Base-by-base conservation (phyloP, 1,140 invertebrate genomes). In the Triops longicaudatus region DNA sequence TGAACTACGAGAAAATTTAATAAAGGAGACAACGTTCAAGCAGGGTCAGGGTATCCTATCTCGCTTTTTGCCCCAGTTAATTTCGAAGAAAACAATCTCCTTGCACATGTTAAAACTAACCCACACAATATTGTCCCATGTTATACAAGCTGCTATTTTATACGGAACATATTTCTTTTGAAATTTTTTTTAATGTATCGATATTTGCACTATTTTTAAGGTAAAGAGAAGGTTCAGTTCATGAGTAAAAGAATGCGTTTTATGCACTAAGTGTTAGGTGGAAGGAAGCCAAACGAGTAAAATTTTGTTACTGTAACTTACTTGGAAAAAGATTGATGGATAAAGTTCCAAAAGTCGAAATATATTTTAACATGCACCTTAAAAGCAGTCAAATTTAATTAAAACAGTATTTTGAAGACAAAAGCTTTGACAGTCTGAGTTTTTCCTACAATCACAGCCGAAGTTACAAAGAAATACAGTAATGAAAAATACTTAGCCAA, bases 291-390 rank as follows among this genome's bases (percentile, higher is more conserved):
- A 5, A 63, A 63, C 5, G 14, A n/a, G n/a, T 63, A n/a, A n/a
- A 7, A 63, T 63, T 14, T 22, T 10, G 50, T 17, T 63, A 14
- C 2, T 37, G 31, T 37, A 37, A 4, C 31, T 37, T 37, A 37
- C 7, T 37, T 2, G 31, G 2, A 37, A 37, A 37, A 37, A 37
- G 31, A 37, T 37, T 37, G 31, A 37, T 37, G 31, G 2, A 2
- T 37, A 7, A 37, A 37, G 31, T 37, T 37, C 2, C 31, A 63
- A 63, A 63, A 63, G n/a, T 63, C 11, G 31, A 22, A 63, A 63
- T 63, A 63, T 63, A 63, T 63, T 63, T 63, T 22, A 63, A 63
- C n/a, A 63, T 63, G 50, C 50, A 63, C 50, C 50, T 63, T 63
- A 63, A 17, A 22, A 63, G 17, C 10, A n/a, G n/a, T 37, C 31